phyloP scores from a whole-genome alignment of 1,140 invertebrate genomes.

The Reticulitermes speratus region DNA sequence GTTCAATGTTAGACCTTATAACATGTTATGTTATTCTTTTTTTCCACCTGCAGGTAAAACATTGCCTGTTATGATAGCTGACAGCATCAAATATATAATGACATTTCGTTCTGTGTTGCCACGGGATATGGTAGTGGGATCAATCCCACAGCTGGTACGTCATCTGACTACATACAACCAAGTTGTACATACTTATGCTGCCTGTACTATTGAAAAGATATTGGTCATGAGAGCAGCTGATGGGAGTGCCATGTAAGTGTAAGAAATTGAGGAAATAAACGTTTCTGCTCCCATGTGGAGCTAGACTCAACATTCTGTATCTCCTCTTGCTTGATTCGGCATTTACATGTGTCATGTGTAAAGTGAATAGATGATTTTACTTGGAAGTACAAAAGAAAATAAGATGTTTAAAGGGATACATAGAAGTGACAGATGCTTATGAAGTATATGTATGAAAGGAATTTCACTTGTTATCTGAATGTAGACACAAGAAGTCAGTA shows the following conservation, averaged over 20 bases:
- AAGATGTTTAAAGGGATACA: too few species aligned
- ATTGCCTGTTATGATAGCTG: slow-evolving; percentile 89
- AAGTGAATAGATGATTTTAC: too few species aligned
- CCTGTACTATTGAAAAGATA: slow-evolving; percentile 87
- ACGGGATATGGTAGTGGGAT: slow-evolving; percentile 67
- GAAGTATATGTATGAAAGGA: too few species aligned
- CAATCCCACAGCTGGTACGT: slow-evolving; percentile 73
- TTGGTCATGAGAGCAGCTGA: slow-evolving; percentile 58
- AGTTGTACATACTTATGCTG: slow-evolving; percentile 94
- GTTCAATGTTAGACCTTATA: background rate
- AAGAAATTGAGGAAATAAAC: slow-evolving; percentile 25
- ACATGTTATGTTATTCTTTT: slow-evolving; percentile 29
- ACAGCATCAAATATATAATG: slow-evolving; percentile 95
- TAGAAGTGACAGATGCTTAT: too few species aligned
- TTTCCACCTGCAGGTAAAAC: slow-evolving; percentile 70
- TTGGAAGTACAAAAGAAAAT: too few species aligned
- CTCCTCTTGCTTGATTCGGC: too few species aligned
- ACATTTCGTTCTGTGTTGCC: slow-evolving; percentile 90
- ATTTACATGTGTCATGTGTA: too few species aligned
- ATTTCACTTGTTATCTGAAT: too few species aligned
- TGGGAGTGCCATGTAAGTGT: slow-evolving; percentile 25
- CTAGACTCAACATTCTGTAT: too few species aligned
- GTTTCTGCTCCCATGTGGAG: too few species aligned
- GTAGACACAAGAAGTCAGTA: too few species aligned
- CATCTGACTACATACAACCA: slow-evolving; percentile 71